These are phyloP conservation scores for Laothoe populi DNA, from an alignment of 2,888 invertebrate species.

Conservation along the genomic window DNA sequence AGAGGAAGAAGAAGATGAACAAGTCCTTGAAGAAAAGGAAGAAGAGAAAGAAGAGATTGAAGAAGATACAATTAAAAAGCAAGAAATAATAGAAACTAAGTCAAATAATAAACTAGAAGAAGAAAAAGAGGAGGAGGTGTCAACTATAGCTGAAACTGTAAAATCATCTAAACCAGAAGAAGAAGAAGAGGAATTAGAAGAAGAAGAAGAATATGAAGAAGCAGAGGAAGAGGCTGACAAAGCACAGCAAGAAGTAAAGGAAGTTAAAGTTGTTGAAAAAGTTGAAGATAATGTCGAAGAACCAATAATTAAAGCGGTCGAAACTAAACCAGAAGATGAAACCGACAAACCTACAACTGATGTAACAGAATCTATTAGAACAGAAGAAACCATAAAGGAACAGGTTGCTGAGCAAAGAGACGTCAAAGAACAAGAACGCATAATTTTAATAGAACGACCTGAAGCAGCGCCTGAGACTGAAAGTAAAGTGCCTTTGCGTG, in stretches of 20 bases:
- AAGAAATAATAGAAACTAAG: conserved; percentile 37
- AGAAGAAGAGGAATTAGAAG: conserved; percentile 6
- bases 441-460: conserved; percentile 36
- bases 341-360: background rate
- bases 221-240: conserved; percentile 41
- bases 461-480: conserved; percentile 43
- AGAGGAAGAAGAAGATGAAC: conserved; percentile 31
- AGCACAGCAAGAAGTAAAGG: conserved; percentile 36
- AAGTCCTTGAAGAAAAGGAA: conserved; percentile 31
- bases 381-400: conserved; percentile 18
- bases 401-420: conserved; percentile 35
- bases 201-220: conserved; percentile 36
- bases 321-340: background rate
- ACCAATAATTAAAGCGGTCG: background rate
- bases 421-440: conserved; percentile 39
- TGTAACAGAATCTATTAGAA: background rate
- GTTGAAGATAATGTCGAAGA: conserved; percentile 34
- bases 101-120: conserved; percentile 47
- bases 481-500: conserved; percentile 60
- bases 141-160: conserved; percentile 31
- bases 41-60: conserved; percentile 30
- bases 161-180: conserved; percentile 7
- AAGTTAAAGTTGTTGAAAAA: conserved; percentile 33
- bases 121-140: conserved; percentile 43
- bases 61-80: conserved; percentile 34